A percentile compares a stretch with the other conserved stretches of the same genome.
phyloP scores from a whole-genome alignment of 2,888 invertebrate species.

The Griposia aprilina region DNA sequence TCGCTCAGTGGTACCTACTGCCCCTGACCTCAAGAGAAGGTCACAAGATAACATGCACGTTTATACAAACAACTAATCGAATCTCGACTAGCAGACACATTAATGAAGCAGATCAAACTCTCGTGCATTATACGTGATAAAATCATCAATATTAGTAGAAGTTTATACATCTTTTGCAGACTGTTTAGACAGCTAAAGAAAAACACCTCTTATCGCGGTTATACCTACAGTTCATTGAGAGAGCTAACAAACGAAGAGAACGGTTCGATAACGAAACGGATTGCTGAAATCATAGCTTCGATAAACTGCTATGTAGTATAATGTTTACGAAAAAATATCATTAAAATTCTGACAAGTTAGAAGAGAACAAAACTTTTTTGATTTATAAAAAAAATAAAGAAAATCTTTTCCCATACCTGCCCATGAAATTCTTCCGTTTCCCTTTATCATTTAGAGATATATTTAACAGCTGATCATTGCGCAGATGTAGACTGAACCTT shows the following conservation, averaged over 20 bases:
- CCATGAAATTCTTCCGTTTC: conserved; percentile 85
- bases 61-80: conserved; percentile 58
- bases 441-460: conserved; percentile 84
- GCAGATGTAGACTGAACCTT: conserved; percentile 78
- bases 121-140: not conserved
- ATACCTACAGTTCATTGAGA: not conserved
- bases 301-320: not conserved
- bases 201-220: conserved; percentile 13
- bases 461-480: conserved; percentile 76
- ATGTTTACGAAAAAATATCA: not conserved
- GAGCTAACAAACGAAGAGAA: not conserved
- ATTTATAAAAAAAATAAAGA: not conserved
- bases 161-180: not conserved
- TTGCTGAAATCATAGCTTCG: conserved; percentile 5
- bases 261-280: not conserved
- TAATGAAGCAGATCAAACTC: conserved; percentile 44
- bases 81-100: conserved; percentile 34
- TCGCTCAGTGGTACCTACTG: conserved; percentile 20
- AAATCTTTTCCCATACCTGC: conserved; percentile 75
- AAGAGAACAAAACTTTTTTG: not conserved
- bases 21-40: conserved; percentile 34
- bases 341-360: not conserved
- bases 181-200: conserved; percentile 15
- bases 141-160: conserved; percentile 17
- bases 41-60: conserved; percentile 50